Evolutionary conservation across 2,113 vertebrate genomes (phyloP).

Genomic region (Uria lomvia): DNA sequence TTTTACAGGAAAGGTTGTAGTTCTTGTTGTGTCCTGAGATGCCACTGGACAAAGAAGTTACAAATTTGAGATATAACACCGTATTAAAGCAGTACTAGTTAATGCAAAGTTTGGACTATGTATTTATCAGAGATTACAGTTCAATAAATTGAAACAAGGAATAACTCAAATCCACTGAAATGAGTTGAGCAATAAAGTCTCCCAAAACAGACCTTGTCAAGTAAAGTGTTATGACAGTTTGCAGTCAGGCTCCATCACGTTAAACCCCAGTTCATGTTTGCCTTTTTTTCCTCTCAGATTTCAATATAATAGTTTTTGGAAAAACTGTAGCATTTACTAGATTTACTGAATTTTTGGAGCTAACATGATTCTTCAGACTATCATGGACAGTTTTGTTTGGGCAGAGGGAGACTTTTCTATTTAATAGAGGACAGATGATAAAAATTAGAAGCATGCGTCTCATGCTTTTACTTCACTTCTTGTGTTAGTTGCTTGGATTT

Average conservation of each 20-base stretch:
- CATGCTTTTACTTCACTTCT: background rate
- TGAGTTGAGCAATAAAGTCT: background rate
- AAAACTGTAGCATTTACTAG: background rate
- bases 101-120: background rate
- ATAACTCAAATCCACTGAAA: background rate
- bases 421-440: background rate
- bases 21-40: background rate
- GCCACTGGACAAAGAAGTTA: too few relatives aligned
- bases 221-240: accelerated
- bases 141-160: background rate
- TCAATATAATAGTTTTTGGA: background rate
- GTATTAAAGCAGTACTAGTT: background rate
- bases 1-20: background rate
- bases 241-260: background rate
- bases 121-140: accelerated
- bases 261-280: background rate
- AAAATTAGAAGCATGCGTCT: background rate
- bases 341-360: background rate
- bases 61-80: accelerated
- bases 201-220: background rate
- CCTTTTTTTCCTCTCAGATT: background rate
- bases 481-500: background rate
- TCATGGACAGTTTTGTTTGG: background rate
- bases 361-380: background rate
- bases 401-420: background rate